phyloP scores from a whole-genome alignment of 2,113 vertebrate genomes.

The Neolamprologus fasciatus region DNA sequence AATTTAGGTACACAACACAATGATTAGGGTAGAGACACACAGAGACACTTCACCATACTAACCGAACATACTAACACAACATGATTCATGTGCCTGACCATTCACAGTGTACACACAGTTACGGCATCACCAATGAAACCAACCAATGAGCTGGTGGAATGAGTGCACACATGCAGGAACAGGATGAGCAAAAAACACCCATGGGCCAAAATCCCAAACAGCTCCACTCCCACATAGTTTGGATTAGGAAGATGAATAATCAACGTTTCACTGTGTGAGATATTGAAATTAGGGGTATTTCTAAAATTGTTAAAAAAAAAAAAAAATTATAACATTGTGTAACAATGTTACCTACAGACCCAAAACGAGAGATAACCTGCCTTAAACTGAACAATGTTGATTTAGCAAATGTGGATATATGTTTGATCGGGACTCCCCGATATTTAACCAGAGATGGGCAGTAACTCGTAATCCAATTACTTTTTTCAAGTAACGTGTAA shows the following conservation, averaged over 20 bases:
- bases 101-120: constrained; percentile 13
- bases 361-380: background rate
- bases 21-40: background rate
- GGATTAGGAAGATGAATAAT: background rate
- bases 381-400: background rate
- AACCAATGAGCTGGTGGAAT: constrained; percentile 20
- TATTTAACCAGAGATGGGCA: background rate
- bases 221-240: background rate
- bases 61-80: background rate
- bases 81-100: background rate
- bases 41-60: background rate
- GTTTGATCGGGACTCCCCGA: background rate
- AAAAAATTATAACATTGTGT: background rate
- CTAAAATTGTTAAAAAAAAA: background rate
- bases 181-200: background rate
- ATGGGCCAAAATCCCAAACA: background rate
- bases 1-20: background rate
- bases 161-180: constrained; percentile 29
- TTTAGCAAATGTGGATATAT: background rate
- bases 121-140: background rate
- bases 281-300: background rate
- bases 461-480: accelerated
- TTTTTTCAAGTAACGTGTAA: background rate
- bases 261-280: background rate
- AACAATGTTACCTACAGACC: background rate